These are phyloP conservation scores for Cebus imitator DNA, from an alignment of 2,113 vertebrate genomes.

Conservation along the genomic window DNA sequence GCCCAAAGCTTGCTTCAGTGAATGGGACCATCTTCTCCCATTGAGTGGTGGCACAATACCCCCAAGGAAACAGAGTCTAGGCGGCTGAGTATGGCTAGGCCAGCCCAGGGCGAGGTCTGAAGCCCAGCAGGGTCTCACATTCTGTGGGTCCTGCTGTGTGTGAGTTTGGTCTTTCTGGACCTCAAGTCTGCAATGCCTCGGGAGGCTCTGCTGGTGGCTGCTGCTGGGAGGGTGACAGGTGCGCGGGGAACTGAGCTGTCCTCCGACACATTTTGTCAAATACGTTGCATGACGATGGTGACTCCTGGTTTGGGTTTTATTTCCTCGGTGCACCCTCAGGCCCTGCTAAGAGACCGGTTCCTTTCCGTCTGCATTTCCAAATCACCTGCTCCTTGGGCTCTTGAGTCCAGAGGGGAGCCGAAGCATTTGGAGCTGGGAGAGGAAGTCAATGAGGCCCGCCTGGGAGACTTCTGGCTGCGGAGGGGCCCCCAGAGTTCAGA, in stretches of 20 bases:
- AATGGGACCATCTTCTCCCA: accelerated
- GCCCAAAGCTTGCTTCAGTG: accelerated
- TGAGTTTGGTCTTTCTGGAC: background rate
- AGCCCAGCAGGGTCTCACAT: accelerated
- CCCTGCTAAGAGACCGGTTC: background rate
- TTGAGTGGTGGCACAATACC: accelerated
- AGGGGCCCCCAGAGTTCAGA: background rate
- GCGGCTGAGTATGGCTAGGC: too few species aligned
- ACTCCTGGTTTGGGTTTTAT: accelerated
- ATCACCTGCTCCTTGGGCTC: accelerated
- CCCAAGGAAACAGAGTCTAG: background rate
- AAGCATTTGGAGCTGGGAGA: background rate
- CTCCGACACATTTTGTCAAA: accelerated
- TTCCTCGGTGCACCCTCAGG: accelerated
- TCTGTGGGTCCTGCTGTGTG: accelerated
- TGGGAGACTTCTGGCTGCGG: background rate
- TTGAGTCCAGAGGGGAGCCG: background rate
- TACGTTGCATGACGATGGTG: accelerated
- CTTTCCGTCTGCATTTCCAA: background rate
- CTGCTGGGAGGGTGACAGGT: background rate
- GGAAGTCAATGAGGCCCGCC: background rate
- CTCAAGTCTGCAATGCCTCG: background rate
- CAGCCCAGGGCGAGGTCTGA: background rate
- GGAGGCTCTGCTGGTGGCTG: background rate
- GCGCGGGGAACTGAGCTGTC: background rate